Evolutionary conservation across 2,113 vertebrate genomes (phyloP).

Genomic region (Sapayoa aenigma): DNA sequence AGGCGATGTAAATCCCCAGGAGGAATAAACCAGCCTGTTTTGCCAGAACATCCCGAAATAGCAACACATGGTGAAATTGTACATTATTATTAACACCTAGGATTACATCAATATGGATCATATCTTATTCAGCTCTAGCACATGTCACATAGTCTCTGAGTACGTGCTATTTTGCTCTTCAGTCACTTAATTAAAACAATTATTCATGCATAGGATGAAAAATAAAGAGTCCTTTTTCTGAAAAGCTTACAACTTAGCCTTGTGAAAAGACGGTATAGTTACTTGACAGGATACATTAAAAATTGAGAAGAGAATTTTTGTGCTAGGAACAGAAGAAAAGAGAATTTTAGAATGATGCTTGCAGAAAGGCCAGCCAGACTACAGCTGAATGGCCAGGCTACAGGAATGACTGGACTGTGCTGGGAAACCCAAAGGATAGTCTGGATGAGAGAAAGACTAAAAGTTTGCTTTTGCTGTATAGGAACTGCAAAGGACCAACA

Average conservation of each 20-base stretch:
- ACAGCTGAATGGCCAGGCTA: neutral
- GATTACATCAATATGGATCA: neutral
- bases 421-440: neutral
- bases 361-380: neutral
- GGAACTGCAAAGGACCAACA: neutral
- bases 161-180: neutral
- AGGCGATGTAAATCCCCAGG: neutral
- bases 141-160: neutral
- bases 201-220: neutral
- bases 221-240: neutral
- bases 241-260: neutral
- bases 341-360: neutral
- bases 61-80: neutral
- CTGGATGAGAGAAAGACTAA: neutral
- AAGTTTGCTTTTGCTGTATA: neutral
- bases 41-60: slow-evolving; percentile 25
- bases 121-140: neutral
- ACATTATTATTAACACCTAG: slow-evolving; percentile 11
- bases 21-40: neutral
- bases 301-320: neutral
- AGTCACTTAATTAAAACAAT: slow-evolving; percentile 16
- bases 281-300: neutral
- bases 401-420: neutral
- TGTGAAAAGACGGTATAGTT: neutral
- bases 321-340: neutral